These are phyloP conservation scores for Characodon lateralis DNA, from an alignment of 2,797 vertebrate genomes.

Conservation along the genomic window DNA sequence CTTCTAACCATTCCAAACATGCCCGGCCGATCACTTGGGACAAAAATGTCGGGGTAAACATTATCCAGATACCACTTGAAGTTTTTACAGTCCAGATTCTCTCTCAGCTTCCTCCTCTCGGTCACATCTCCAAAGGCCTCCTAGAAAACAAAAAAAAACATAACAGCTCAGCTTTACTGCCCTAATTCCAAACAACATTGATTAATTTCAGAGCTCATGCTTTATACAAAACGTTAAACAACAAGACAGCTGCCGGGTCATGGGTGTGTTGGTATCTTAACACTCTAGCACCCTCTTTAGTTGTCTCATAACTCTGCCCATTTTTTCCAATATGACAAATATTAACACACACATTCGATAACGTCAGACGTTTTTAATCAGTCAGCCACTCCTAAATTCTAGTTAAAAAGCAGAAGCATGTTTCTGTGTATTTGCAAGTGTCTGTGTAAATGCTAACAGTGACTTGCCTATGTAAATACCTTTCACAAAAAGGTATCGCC, in stretches of 20 bases:
- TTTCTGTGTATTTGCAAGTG: background rate
- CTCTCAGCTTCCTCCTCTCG: conserved; percentile 84
- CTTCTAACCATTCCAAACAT: conserved; percentile 93
- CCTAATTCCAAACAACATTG: background rate
- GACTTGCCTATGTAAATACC: background rate
- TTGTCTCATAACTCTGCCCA: conserved; percentile 1
- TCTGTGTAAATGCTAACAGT: background rate
- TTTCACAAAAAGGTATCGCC: background rate
- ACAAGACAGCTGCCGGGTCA: conserved; percentile 11
- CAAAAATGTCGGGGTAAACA: conserved; percentile 89
- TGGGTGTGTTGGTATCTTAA: background rate
- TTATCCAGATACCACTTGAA: conserved; percentile 96
- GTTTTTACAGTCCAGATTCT: conserved; percentile 88
- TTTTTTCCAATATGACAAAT: background rate
- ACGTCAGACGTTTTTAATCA: background rate
- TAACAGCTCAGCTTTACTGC: background rate
- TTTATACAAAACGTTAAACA: background rate
- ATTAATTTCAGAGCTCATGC: background rate
- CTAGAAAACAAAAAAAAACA: conserved; percentile 71
- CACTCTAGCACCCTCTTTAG: conserved; percentile 55
- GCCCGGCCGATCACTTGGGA: conserved; percentile 91
- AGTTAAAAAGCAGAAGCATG: conserved; percentile 1
- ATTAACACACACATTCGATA: background rate
- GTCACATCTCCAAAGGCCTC: conserved; percentile 95
- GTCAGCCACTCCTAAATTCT: background rate